Evolutionary conservation across 2,797 vertebrate species (phyloP), one percentile per base, ranked within the genome.

Genomic region (Brachyalestes nurse): DNA sequence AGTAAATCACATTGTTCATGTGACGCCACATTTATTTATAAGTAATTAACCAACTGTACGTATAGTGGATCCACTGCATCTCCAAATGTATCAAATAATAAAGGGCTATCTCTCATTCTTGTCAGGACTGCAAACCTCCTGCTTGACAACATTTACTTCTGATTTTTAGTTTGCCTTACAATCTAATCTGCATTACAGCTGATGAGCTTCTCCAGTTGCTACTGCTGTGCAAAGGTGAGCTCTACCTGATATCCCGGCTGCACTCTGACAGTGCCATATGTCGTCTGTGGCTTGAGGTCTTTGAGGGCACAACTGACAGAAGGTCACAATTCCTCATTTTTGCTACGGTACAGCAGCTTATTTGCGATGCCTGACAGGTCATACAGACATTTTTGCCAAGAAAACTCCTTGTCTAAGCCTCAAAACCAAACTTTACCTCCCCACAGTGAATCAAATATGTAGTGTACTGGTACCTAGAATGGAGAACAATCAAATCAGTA

Each of bases 241-340:
- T n/a, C 49, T 57, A 55, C 70, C 8, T 4, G 2, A 71, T 13
- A 71, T 9, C 13, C 23, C 12, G 51, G 47, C 49, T 34, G 49
- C 1, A 55, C 25, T 38, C 25, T 42, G 10, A 51, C 51, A 10
- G 28, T 12, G 25, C 8, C 17, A 5, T 38, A n/a, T n/a, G 28
- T 19, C 10, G 28, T 53, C 47, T 72, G 14, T 55, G 8, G 23
- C 13, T 61, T 47, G 49, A 81, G 40, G 4, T 8, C 86, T 82
- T 84, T 38, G 78, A 86, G 47, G 14, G 17, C 34, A 55, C 16
- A 34, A 10, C 21, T 49, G 21, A 10, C 45, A 45, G 19, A 40
- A 17, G 6, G 8, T 0, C 7, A 42, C 9, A 12, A 5, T 12
- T 6, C 34, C 25, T 14, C 19, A 12, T 42, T 10, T 8, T 17